Percentiles rank a stretch among this genome's conserved stretches.
Evolutionary conservation across 1,140 invertebrate species (phyloP).

Genomic region (Formica exsecta): DNA sequence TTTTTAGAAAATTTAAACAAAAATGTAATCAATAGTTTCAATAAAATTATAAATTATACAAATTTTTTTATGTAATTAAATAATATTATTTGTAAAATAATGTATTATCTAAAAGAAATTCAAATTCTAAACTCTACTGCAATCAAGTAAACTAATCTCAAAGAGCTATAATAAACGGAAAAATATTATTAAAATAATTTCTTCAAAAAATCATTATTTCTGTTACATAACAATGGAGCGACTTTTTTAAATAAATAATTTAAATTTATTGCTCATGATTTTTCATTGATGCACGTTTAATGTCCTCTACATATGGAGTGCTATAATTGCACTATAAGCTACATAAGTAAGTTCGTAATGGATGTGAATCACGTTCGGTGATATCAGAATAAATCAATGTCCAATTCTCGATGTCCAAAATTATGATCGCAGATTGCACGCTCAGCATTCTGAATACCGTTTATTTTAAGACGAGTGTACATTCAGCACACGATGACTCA

Average conservation of each 20-base stretch:
- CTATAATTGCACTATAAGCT: constrained; percentile 54
- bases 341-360: constrained; percentile 21
- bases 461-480: constrained; percentile 5
- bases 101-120: background rate
- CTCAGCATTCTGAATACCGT: constrained; percentile 13
- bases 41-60: background rate
- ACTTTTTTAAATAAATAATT: constrained; percentile 51
- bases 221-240: constrained; percentile 14
- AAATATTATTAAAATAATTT: constrained; percentile 30
- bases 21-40: background rate
- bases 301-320: background rate
- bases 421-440: constrained; percentile 4
- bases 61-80: background rate
- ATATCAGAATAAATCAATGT: background rate
- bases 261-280: constrained; percentile 47
- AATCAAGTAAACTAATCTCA: background rate
- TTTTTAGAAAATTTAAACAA: background rate
- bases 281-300: constrained; percentile 10
- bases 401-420: background rate
- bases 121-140: background rate
- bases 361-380: constrained; percentile 15
- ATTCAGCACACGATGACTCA: constrained; percentile 13
- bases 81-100: background rate
- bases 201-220: constrained; percentile 51
- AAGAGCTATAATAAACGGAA: background rate